Percentiles rank a stretch among this genome's conserved stretches.
Evolutionary conservation across 2,888 invertebrate genomes (phyloP).

Genomic region (Biston betularia): DNA sequence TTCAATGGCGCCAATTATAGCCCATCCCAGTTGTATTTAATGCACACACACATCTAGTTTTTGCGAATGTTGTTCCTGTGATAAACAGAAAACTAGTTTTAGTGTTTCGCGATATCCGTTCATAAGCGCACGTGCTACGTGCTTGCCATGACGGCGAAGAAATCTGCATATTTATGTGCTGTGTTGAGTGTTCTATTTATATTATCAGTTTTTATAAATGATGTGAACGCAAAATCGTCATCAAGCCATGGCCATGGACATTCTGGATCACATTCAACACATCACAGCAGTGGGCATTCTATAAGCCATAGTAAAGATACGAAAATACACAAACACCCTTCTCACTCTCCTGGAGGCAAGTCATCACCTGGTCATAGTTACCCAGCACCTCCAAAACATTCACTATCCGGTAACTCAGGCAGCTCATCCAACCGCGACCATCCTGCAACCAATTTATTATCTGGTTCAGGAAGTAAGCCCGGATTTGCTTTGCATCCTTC

Average conservation of each 20-base stretch:
- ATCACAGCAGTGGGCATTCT: background rate
- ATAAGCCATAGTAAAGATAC: background rate
- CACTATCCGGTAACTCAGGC: slow-evolving; percentile 1
- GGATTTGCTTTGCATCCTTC: background rate
- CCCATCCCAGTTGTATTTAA: slow-evolving; percentile 18
- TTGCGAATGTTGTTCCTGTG: slow-evolving; percentile 14
- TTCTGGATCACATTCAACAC: slow-evolving; percentile 4
- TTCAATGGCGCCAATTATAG: slow-evolving; percentile 21
- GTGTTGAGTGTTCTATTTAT: slow-evolving; percentile 25
- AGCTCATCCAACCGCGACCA: background rate
- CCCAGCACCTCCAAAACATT: slow-evolving; percentile 1
- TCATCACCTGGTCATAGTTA: slow-evolving; percentile 5
- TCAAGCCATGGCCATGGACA: slow-evolving; percentile 4
- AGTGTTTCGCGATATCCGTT: slow-evolving; percentile 18
- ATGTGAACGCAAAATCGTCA: slow-evolving; percentile 25
- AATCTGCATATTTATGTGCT: slow-evolving; percentile 18
- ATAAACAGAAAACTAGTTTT: slow-evolving; percentile 3
- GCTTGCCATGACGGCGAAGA: slow-evolving; percentile 22
- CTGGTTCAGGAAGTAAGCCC: slow-evolving; percentile 4
- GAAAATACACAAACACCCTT: too few relatives aligned
- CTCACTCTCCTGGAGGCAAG: background rate
- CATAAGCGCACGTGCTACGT: slow-evolving; percentile 13
- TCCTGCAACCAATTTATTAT: slow-evolving; percentile 3
- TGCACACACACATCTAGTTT: slow-evolving; percentile 15
- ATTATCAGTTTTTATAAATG: slow-evolving; percentile 22